phyloP scores from a whole-genome alignment of 2,113 vertebrate species.

The Xiphorhynchus elegans region DNA sequence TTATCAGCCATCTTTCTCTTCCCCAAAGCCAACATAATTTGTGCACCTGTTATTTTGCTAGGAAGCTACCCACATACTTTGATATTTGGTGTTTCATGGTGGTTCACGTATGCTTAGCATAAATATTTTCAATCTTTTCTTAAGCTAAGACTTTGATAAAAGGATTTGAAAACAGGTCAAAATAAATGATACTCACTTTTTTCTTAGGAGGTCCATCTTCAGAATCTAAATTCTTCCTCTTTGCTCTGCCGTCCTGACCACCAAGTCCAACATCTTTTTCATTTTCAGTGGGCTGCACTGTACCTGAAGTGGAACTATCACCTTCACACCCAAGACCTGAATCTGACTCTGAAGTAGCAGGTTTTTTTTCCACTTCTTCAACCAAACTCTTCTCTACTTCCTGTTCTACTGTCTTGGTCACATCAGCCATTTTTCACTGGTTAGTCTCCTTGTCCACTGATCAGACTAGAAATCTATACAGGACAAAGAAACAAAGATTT shows the following conservation, averaged over 20 bases:
- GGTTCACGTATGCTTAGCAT: not conserved
- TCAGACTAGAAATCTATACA: slow-evolving; percentile 38
- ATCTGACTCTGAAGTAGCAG: slow-evolving; percentile 1
- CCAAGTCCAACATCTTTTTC: not conserved
- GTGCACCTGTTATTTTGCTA: not conserved
- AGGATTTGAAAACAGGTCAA: not conserved
- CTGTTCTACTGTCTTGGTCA: slow-evolving; percentile 41
- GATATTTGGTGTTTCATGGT: not conserved
- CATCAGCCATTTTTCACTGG: slow-evolving; percentile 65
- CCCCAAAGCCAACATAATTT: not conserved
- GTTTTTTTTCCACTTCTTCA: slow-evolving; percentile 40
- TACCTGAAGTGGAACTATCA: not conserved
- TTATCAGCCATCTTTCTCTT: not conserved
- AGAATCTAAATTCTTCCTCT: slow-evolving; percentile 32
- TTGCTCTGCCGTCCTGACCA: not conserved
- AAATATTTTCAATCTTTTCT: not conserved
- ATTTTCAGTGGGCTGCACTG: not conserved
- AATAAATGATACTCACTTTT: slow-evolving; percentile 50
- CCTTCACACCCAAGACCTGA: not conserved
- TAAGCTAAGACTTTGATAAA: not conserved
- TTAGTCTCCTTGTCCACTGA: not conserved
- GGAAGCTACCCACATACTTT: not conserved
- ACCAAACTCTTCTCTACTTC: slow-evolving; percentile 35
- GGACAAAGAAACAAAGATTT: not conserved
- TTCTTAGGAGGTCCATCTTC: slow-evolving; percentile 53